These are phyloP conservation scores for Taphrorychus bicolor DNA, from an alignment of 2,888 invertebrate species.

Conservation along the genomic window DNA sequence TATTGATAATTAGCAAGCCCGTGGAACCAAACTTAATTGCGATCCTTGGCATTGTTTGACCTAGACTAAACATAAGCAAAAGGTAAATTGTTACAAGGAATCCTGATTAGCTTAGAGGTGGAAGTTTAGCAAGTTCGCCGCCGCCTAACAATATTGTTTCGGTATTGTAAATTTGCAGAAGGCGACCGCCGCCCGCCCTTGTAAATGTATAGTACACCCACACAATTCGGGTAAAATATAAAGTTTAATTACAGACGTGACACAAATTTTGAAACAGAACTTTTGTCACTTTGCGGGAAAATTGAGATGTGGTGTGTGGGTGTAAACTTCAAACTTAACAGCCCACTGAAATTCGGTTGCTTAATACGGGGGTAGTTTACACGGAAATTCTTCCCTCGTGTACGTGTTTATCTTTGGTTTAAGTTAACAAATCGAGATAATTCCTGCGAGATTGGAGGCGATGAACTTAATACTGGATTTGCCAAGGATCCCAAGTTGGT, in stretches of 20 bases:
- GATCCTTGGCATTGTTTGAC: constrained; percentile 11
- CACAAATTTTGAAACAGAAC: neutral
- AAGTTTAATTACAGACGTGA: neutral
- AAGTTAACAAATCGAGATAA: no score
- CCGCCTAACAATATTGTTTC: constrained; percentile 13
- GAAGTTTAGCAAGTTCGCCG: constrained; percentile 12
- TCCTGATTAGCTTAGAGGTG: constrained; percentile 18
- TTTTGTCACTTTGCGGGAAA: no score
- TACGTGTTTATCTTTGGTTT: no score
- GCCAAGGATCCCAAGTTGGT: no score
- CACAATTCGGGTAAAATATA: neutral
- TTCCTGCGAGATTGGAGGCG: no score
- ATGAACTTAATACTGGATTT: no score
- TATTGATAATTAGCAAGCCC: neutral
- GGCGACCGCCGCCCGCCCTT: neutral
- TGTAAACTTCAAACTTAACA: no score
- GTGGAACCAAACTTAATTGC: neutral
- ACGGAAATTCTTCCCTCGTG: no score
- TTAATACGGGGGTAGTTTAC: no score
- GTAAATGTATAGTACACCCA: neutral
- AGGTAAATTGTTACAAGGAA: constrained; percentile 25
- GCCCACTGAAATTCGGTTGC: no score
- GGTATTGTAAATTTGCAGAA: constrained; percentile 11
- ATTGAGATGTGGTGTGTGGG: no score
- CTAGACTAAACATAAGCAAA: constrained; percentile 23